These are phyloP conservation scores for Gavialis gangeticus DNA, from an alignment of 2,113 vertebrate genomes.

Conservation along the genomic window DNA sequence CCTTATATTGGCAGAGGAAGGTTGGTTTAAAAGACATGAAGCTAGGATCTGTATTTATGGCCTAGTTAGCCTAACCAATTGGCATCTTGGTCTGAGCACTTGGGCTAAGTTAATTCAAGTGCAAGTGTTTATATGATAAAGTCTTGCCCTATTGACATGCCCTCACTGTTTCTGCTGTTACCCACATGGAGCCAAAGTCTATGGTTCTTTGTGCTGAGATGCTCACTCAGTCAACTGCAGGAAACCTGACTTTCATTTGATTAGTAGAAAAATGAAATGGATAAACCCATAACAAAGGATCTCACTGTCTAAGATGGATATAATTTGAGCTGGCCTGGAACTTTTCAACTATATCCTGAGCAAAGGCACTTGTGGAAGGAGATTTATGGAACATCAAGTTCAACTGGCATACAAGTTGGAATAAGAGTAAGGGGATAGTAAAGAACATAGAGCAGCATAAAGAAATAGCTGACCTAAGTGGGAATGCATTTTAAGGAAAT, in stretches of 20 bases:
- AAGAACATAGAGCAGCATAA: not conserved
- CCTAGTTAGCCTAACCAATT: too few relatives aligned
- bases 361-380: not conserved
- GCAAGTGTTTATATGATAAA: too few relatives aligned
- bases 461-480: slow-evolving; percentile 30
- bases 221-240: too few relatives aligned
- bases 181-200: too few relatives aligned
- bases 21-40: not conserved
- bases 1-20: not conserved
- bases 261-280: slow-evolving; percentile 42
- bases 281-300: not conserved
- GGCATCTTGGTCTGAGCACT: too few relatives aligned
- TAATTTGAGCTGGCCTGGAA: not conserved
- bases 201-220: too few relatives aligned
- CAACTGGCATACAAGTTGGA: not conserved
- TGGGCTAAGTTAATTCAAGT: too few relatives aligned
- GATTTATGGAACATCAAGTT: slow-evolving; percentile 8
- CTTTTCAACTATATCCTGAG: too few relatives aligned
- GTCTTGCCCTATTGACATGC: too few relatives aligned
- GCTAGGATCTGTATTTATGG: not conserved
- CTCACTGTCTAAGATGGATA: slow-evolving; percentile 27
- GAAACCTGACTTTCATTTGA: too few relatives aligned
- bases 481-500: slow-evolving; percentile 53
- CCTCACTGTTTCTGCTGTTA: too few relatives aligned
- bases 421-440: not conserved